These are phyloP conservation scores for Chiloscyllium punctatum DNA, from an alignment of 2,797 vertebrate species.

Conservation along the genomic window DNA sequence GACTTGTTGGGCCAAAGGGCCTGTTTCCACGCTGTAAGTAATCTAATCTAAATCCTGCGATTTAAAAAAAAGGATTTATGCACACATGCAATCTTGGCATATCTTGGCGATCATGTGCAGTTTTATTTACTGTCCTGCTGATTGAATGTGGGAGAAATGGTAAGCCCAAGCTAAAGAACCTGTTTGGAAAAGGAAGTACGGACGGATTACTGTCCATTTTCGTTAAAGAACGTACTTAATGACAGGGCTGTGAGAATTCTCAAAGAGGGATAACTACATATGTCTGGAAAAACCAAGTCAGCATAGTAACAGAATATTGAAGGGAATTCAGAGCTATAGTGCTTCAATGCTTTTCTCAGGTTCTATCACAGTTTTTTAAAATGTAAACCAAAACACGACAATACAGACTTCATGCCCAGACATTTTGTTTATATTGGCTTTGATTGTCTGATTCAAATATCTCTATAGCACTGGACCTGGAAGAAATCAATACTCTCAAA, in stretches of 20 bases:
- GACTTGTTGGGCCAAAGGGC: no score
- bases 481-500: no score
- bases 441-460: no score
- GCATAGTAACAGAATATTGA: neutral
- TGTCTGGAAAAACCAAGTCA: neutral
- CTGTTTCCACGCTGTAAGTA: no score
- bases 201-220: neutral
- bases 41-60: no score
- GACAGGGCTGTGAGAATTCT: neutral
- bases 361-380: neutral
- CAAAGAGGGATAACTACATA: neutral
- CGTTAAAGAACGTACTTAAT: neutral
- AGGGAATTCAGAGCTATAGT: neutral
- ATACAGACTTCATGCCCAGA: neutral
- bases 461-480: no score
- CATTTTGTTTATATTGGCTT: neutral
- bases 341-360: no score
- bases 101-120: no score
- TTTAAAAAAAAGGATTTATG: no score
- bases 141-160: neutral
- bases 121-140: neutral
- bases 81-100: no score
- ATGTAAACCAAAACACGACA: neutral
- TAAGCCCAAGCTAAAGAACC: neutral
- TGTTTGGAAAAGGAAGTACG: neutral